Evolutionary conservation across 2,113 vertebrate species (phyloP).

Genomic region (Sitta europaea): DNA sequence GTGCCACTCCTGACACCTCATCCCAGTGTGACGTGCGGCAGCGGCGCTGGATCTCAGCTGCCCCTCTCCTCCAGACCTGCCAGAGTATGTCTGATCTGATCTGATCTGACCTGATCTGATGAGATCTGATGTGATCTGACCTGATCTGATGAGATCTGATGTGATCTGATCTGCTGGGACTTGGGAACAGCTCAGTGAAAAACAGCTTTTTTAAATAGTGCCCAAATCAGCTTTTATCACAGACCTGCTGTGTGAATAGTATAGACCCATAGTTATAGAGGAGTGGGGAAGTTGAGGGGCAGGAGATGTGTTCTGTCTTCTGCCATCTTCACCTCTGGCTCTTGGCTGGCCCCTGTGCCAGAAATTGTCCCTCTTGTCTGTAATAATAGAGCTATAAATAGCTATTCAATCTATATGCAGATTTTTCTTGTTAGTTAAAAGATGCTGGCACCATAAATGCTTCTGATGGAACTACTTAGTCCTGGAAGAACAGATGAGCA

Average conservation of each 20-base stretch:
- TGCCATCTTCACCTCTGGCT: background rate
- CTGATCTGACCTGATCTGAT: no score
- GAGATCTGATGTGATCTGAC: accelerated
- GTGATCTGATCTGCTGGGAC: background rate
- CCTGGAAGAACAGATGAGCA: conserved; percentile 18
- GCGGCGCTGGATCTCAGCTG: conserved; percentile 62
- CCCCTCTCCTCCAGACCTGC: conserved; percentile 73
- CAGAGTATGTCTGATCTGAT: conserved; percentile 73
- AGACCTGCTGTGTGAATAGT: background rate
- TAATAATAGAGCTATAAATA: background rate
- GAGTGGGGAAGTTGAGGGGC: background rate
- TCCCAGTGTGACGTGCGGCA: conserved; percentile 68
- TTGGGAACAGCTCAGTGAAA: background rate
- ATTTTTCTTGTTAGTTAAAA: conserved; percentile 28
- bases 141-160: background rate
- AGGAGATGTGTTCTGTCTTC: background rate
- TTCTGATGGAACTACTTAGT: conserved; percentile 24
- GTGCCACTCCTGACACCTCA: conserved; percentile 10
- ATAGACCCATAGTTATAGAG: background rate
- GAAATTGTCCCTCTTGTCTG: background rate
- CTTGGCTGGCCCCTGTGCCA: background rate
- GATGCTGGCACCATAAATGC: background rate
- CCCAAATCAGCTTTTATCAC: background rate
- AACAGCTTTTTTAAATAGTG: background rate
- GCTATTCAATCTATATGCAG: conserved; percentile 24